Evolutionary conservation across 1,140 invertebrate genomes (phyloP).

Genomic region (Hycleus phaleratus): DNA sequence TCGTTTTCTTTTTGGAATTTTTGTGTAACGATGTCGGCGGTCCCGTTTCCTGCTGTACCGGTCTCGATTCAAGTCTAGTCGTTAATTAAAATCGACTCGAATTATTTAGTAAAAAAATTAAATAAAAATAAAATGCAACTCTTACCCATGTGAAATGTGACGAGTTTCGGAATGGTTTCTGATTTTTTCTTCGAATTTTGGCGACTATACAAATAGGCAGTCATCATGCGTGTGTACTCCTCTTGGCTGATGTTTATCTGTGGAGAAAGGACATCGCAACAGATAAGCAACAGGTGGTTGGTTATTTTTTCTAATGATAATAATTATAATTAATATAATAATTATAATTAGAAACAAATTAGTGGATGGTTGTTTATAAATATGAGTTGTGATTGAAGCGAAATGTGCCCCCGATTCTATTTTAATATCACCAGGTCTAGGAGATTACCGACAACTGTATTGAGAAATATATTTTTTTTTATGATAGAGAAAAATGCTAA

Average conservation of each 20-base stretch:
- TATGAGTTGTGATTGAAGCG: slow-evolving; percentile 4
- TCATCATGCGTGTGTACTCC: slow-evolving; percentile 35
- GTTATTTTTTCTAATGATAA: background rate
- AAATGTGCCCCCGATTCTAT: slow-evolving; percentile 18
- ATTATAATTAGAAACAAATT: background rate
- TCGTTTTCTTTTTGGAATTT: background rate
- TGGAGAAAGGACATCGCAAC: slow-evolving; percentile 2
- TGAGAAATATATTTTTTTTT: background rate
- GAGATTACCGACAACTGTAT: background rate
- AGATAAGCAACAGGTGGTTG: slow-evolving; percentile 22
- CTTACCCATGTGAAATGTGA: slow-evolving; percentile 35
- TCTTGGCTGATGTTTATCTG: slow-evolving; percentile 38
- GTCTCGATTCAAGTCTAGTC: background rate
- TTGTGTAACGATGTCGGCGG: background rate
- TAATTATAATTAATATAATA: background rate
- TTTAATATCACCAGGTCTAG: slow-evolving; percentile 4
- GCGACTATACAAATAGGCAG: slow-evolving; percentile 24
- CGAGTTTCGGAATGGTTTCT: slow-evolving; percentile 28
- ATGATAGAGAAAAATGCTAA: background rate
- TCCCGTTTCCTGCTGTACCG: background rate
- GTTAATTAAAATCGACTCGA: background rate
- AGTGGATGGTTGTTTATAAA: background rate
- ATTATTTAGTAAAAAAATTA: background rate
- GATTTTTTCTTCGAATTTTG: slow-evolving; percentile 16
- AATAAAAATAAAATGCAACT: background rate